Base-by-base conservation (phyloP, 2,888 invertebrate genomes). In the Drosophila colorata region DNA sequence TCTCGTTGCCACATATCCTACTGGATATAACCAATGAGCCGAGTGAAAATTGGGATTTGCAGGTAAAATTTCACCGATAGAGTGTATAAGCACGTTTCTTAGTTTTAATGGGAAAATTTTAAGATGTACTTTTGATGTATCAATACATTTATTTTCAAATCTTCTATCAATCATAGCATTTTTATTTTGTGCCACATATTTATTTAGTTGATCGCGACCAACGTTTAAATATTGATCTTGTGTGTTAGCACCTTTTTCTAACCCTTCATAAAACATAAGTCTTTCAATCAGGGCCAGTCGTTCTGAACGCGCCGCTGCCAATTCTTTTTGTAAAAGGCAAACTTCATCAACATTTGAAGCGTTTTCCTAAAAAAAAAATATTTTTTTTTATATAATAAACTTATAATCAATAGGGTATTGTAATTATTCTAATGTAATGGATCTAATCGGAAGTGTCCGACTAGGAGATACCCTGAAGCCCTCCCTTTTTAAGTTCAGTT, bases 291-390 rank as follows among this genome's bases (percentile, higher is more conserved):
- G 92, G 92, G 95, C 97, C 76, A 96, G 94, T 68, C 97, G 93
- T 91, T 98, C 97, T 90, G 97, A 97, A 89, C 96, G 96, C 0
- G 96, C 95, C 55, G 95, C 94, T 25, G 95, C 92, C 49, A 97
- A 95, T 90, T 96, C 96, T 85, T 97, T 96, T 92, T 98, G 97
- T 71, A 96, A 95, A 91, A 95, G 95, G 0, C 96, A 95, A 14
- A 97, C 95, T 93, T 98, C 97, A 93, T 98, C 98, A 91, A 97
- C 97, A 2, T 98, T 91, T 4, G 96, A 96, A 55, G 96, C 95
- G 93, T 96, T 97, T 93, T 96, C 96, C 96, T 96, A n/a, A 23
- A 33, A 70, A 59, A 4, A 18, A 44, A 23, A 14, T n/a, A n/a
- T n/a, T n/a, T n/a, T n/a, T n/a, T n/a, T n/a, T n/a, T n/a, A n/a